Evolutionary conservation across 2,113 vertebrate genomes (phyloP).

Genomic region (Charina bottae): DNA sequence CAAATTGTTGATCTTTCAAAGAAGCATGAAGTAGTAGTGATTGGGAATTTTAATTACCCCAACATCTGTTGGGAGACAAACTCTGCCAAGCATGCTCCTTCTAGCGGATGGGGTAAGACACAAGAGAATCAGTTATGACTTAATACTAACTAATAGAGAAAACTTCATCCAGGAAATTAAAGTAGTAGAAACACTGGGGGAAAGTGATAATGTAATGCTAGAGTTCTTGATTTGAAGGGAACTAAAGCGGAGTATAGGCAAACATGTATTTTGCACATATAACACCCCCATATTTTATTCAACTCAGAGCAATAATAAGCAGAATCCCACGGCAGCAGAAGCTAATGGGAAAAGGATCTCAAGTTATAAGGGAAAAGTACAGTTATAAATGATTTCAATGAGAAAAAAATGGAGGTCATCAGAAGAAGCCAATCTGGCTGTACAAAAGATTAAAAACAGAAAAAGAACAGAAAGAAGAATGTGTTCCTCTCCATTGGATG

Average conservation of each 20-base stretch:
- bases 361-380: neutral
- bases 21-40: neutral
- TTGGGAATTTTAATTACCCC: neutral
- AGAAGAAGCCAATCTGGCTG: neutral
- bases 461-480: no score
- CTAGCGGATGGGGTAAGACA: neutral
- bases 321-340: neutral
- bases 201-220: neutral
- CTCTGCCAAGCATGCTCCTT: neutral
- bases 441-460: no score
- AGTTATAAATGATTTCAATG: neutral
- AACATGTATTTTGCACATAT: neutral
- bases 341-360: neutral
- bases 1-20: neutral
- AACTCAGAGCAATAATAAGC: neutral
- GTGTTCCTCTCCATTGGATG: neutral
- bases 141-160: neutral
- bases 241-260: neutral
- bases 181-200: neutral
- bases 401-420: neutral
- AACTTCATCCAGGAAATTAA: neutral
- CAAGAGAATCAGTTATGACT: neutral
- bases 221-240: neutral
- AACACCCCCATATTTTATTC: neutral
- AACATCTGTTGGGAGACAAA: neutral